Evolutionary conservation across 2,797 vertebrate species (phyloP).

Genomic region (Cheracebus regulus): DNA sequence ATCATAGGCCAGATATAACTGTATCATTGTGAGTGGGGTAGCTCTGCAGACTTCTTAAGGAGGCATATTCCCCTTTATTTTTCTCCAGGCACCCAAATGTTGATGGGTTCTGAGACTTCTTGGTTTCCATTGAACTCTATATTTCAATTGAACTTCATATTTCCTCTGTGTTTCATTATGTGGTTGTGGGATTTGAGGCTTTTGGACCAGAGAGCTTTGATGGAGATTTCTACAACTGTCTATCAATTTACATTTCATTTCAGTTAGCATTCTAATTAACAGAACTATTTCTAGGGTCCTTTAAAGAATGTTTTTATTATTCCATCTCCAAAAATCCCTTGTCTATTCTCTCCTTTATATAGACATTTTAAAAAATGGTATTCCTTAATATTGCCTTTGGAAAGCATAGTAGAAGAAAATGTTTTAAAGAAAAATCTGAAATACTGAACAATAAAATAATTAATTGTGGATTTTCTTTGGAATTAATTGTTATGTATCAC

Average conservation of each 20-base stretch:
- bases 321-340: neutral
- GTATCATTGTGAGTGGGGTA: no score
- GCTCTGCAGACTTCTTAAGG: neutral
- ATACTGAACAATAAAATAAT: neutral
- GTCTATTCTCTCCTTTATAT: neutral
- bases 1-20: neutral
- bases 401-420: neutral
- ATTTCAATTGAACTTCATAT: neutral
- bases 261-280: neutral
- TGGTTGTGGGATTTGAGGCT: neutral
- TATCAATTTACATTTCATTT: neutral
- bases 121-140: neutral
- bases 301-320: conserved; percentile 12
- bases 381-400: neutral
- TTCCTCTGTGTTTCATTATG: neutral
- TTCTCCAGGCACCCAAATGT: neutral
- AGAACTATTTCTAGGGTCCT: neutral
- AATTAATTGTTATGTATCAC: neutral
- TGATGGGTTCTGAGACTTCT: neutral
- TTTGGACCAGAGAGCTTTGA: neutral
- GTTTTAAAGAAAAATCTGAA: neutral
- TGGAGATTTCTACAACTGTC: neutral
- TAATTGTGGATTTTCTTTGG: neutral
- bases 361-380: neutral
- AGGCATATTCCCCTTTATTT: neutral